Evolutionary conservation across 2,113 vertebrate species (phyloP).

Genomic region (Campylomormyrus tamandua): DNA sequence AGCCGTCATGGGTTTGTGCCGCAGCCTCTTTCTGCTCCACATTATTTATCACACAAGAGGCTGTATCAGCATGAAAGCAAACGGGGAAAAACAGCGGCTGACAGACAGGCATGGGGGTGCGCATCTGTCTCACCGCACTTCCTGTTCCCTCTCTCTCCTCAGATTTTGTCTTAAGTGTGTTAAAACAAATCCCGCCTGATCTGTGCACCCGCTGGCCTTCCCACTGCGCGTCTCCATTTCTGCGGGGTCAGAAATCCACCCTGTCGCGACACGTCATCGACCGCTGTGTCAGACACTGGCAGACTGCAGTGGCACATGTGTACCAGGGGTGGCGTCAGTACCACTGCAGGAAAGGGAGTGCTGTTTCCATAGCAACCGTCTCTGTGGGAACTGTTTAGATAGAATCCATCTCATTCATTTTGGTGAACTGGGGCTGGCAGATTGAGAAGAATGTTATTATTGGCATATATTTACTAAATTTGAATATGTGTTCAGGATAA

Average conservation of each 20-base stretch:
- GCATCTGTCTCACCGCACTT: background rate
- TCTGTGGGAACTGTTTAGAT: slow-evolving; percentile 58
- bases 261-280: background rate
- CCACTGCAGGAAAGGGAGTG: slow-evolving; percentile 29
- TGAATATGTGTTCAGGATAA: background rate
- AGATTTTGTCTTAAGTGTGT: slow-evolving; percentile 15
- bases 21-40: background rate
- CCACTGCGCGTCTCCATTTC: background rate
- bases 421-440: slow-evolving; percentile 52
- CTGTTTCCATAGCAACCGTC: slow-evolving; percentile 66
- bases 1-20: background rate
- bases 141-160: slow-evolving; percentile 12
- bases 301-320: background rate
- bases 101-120: background rate
- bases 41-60: background rate
- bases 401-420: slow-evolving; percentile 65
- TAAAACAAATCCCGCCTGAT: too few relatives aligned
- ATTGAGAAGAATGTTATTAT: background rate
- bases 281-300: background rate
- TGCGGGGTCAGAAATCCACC: background rate
- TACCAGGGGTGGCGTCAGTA: slow-evolving; percentile 4
- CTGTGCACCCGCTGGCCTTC: background rate
- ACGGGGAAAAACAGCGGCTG: background rate
- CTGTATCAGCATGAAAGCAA: background rate
- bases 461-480: background rate